A percentile compares a stretch with the other conserved stretches of the same genome.
phyloP scores from a whole-genome alignment of 2,888 invertebrate species.

The Hypomecis atomaria region DNA sequence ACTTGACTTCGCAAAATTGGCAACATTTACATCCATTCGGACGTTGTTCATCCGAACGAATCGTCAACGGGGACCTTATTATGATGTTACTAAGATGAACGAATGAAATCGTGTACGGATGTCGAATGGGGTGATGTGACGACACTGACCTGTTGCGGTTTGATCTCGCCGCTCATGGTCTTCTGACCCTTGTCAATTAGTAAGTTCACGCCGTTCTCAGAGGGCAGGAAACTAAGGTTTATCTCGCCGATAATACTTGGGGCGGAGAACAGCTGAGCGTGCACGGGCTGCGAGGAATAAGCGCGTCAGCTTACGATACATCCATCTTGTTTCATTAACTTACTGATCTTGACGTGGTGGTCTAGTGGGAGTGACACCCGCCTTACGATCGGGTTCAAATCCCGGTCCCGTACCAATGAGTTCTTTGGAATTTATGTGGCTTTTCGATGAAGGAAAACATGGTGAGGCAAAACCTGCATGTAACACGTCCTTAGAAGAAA shows the following conservation, averaged over 20 bases:
- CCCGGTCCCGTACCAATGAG: no score
- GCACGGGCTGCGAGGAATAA: conserved; percentile 53
- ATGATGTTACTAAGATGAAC: neutral
- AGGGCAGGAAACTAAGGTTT: conserved; percentile 73
- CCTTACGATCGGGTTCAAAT: no score
- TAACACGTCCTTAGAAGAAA: no score
- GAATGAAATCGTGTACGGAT: neutral
- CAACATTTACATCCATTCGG: no score
- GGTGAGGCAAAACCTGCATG: no score
- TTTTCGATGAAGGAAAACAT: no score
- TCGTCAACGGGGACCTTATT: no score
- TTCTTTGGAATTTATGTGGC: no score
- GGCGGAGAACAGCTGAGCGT: conserved; percentile 76
- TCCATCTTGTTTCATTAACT: neutral
- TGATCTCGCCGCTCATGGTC: conserved; percentile 71
- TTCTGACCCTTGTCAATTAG: conserved; percentile 76
- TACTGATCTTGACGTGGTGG: neutral
- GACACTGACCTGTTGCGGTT: conserved; percentile 68
- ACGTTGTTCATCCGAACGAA: no score
- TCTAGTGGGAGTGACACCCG: no score
- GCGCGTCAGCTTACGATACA: neutral
- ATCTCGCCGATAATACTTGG: conserved; percentile 76
- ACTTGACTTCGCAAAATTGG: no score
- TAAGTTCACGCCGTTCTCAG: conserved; percentile 73
- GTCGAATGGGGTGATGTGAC: conserved; percentile 7